Base-by-base conservation (phyloP, 2,888 invertebrate species). In the Drosophila paranaensis region DNA sequence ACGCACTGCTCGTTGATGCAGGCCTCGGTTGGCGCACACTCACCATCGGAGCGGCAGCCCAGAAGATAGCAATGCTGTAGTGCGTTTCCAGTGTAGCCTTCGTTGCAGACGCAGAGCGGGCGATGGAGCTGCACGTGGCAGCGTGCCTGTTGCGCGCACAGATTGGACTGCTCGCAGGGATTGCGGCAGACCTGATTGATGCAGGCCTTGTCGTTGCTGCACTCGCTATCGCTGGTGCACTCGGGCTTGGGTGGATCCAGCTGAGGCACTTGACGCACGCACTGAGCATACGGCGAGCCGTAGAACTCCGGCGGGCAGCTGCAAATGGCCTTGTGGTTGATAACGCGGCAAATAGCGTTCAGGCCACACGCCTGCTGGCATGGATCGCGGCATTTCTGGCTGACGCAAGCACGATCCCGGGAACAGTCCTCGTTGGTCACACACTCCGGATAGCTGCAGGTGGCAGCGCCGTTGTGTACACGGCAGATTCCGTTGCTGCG, bases 371-470 rank as follows among this genome's bases (percentile, higher is more conserved):
- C 95, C 77, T 96, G 96, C 61, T 95, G 94, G 90, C 97, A 97
- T 43, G 97, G 97, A 93, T 98, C 97, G 70, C 95, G 94, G 89
- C 98, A 98, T 90, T 96, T 96, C 79, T 97, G 97, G 43, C 95
- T 95, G 85, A 96, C 96, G 90, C 97, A 98, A 2, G 97, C 96
- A 81, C 95, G 95, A 77, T 97, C 95, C 63, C 96, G 94, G 0
- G 97, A 94, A 92, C 98, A 98, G 84, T 98, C 97, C n/a, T 96
- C 96, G 90, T 97, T 97, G 60, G 96, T 95, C 4, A 97, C 94
- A 92, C 98, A 98, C 92, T 97, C 98, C 0, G 97, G 97, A 92
- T 97, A 97, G 61, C 95, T 94, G 89, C 97, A 97, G 58, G 95
- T 94, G 0, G 97, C 96, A 5, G 94, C 94, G 16, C 94, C 94